Base-by-base conservation (phyloP, 2,888 invertebrate genomes). In the Harpalus rubripes region DNA sequence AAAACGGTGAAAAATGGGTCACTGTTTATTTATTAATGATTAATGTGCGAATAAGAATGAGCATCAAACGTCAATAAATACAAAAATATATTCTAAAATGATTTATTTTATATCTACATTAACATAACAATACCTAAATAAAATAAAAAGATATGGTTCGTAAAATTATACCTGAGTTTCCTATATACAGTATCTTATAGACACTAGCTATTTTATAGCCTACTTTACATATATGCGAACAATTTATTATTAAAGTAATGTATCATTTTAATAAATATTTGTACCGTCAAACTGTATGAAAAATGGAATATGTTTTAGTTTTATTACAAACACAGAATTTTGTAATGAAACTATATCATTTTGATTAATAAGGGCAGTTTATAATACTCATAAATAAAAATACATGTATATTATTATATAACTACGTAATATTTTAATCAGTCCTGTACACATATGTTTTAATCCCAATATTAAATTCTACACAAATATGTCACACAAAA, bases 261-360 rank as follows among this genome's bases (percentile, higher is more conserved):
- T 74, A 72, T 74, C 16, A 74, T 74, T 74, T 44, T 44, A 74
- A 74, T 74, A 74, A 74, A 74, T 74, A 74, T 74, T 74, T 74
- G 72, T 74, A 74, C 72, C 72, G 44, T 74, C 68, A 68, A 68
- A 74, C 44, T 39, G 44, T 44, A 44, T 74, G 72, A 44, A 74
- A 44, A 74, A 74, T 74, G 72, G 72, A 74, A 74, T 74, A 74
- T 18, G 41, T 18, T 74, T 74, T 18, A 18, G 72, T 41, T 74
- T 74, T 74, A 44, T 44, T 74, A 22, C 41, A 74, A 44, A 74
- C 26, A 63, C 63, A 68, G 32, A 68, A 39, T 22, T 39, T 12
- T 39, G 39, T 68, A 32, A 59, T 59, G 59, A 59, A 59, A 59
- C 59, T 59, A 59, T 59, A 68, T 68, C 68, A 68, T 68, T 68